Evolutionary conservation across 2,888 invertebrate species (phyloP).

Genomic region (Notodonta dromedarius): DNA sequence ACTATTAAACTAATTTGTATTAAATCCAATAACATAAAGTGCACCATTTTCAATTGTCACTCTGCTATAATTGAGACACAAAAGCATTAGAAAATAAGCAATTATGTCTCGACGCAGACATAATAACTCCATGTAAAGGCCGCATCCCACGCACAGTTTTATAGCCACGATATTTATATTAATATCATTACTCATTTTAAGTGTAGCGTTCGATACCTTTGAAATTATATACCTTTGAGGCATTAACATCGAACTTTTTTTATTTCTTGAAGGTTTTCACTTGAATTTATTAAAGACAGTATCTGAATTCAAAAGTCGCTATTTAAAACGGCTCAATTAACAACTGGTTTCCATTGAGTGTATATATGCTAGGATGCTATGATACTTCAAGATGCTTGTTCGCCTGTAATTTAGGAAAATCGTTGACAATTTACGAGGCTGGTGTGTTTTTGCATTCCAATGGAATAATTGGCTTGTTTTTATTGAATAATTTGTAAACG

Average conservation of each 20-base stretch:
- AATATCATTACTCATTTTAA: constrained; percentile 63
- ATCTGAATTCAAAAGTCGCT: constrained; percentile 51
- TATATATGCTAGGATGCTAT: no score
- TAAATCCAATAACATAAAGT: constrained; percentile 10
- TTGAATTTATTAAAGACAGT: constrained; percentile 41
- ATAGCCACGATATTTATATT: constrained; percentile 51
- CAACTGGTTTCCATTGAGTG: constrained; percentile 44
- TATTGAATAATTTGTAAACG: constrained; percentile 4
- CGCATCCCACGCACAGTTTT: constrained; percentile 49
- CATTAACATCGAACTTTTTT: constrained; percentile 37
- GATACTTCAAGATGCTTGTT: constrained; percentile 47
- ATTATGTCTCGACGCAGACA: constrained; percentile 27
- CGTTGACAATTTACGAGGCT: constrained; percentile 50
- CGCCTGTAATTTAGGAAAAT: constrained; percentile 60
- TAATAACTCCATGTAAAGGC: constrained; percentile 25
- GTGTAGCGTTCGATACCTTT: constrained; percentile 56
- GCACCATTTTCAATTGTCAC: constrained; percentile 17
- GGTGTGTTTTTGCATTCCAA: constrained; percentile 2
- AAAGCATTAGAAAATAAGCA: constrained; percentile 37
- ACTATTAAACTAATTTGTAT: neutral
- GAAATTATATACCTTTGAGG: constrained; percentile 52
- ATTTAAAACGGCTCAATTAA: constrained; percentile 63
- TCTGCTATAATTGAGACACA: constrained; percentile 32
- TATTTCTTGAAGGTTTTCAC: constrained; percentile 29
- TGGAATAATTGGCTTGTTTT: constrained; percentile 1